Evolutionary conservation across 1,140 invertebrate species (phyloP).

Genomic region (Heterodera schachtii): DNA sequence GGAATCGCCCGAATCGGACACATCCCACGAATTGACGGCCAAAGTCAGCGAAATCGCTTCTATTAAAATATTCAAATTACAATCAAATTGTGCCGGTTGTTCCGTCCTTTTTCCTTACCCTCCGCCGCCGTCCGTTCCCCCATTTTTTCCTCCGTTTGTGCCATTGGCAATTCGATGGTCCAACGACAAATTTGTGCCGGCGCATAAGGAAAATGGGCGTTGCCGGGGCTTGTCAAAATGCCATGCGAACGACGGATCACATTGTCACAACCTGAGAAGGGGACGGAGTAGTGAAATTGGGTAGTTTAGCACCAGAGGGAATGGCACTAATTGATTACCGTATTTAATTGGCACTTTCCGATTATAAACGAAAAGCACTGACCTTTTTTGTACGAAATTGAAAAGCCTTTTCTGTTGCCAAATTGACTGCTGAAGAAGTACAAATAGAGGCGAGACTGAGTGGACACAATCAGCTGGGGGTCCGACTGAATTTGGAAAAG

Average conservation of each 20-base stretch:
- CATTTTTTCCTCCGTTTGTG: conserved; percentile 17
- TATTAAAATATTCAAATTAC: not conserved
- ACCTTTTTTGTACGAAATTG: conserved; percentile 82
- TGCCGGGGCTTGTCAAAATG: conserved; percentile 55
- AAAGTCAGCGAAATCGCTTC: conserved; percentile 13
- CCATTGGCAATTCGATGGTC: conserved; percentile 58
- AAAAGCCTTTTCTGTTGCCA: conserved; percentile 85
- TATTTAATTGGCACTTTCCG: no score
- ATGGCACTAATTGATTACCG: no score
- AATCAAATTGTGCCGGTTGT: no score
- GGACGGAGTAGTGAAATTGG: not conserved
- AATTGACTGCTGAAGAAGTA: conserved; percentile 70
- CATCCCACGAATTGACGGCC: conserved; percentile 29
- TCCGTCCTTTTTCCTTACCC: conserved; percentile 22
- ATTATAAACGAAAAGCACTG: no score
- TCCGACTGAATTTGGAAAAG: conserved; percentile 72
- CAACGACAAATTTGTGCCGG: conserved; percentile 55
- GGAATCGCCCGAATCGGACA: conserved; percentile 21
- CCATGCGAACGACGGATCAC: conserved; percentile 48
- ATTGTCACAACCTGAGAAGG: conserved; percentile 58
- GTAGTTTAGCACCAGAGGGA: no score
- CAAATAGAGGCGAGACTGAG: conserved; percentile 82
- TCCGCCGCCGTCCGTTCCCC: not conserved
- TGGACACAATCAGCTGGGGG: conserved; percentile 81
- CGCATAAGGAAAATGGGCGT: conserved; percentile 56